These are phyloP conservation scores for Eupithecia insigniata DNA, from an alignment of 2,888 invertebrate genomes.

Conservation along the genomic window DNA sequence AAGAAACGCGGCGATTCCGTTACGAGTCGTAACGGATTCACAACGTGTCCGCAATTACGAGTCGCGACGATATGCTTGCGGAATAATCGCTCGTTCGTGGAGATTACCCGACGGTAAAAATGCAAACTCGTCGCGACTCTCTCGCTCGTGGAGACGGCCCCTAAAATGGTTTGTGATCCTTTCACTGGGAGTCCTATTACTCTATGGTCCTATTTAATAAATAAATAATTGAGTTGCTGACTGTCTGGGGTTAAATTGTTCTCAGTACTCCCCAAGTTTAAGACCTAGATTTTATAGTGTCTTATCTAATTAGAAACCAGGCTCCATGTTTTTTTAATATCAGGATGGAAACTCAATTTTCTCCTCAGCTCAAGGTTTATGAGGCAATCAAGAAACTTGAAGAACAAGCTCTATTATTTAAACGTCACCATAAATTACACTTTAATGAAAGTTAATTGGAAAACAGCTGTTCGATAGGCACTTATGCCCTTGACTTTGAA, in stretches of 20 bases:
- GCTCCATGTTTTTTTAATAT: constrained; percentile 57
- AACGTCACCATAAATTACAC: constrained; percentile 18
- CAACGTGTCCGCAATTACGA: too few relatives aligned
- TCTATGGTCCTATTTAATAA: too few relatives aligned
- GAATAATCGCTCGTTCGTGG: too few relatives aligned
- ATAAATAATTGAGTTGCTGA: too few relatives aligned
- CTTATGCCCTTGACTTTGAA: not conserved
- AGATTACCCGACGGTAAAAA: too few relatives aligned
- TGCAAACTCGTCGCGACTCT: too few relatives aligned
- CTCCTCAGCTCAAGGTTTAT: constrained; percentile 46
- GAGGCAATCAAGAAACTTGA: constrained; percentile 27
- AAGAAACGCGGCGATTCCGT: too few relatives aligned
- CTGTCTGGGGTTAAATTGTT: not conserved
- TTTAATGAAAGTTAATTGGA: constrained; percentile 8
- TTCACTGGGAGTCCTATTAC: too few relatives aligned
- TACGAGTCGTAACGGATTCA: too few relatives aligned
- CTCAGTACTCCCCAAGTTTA: not conserved
- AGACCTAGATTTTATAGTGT: not conserved
- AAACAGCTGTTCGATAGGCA: not conserved
- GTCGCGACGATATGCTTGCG: too few relatives aligned
- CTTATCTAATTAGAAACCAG: constrained; percentile 49
- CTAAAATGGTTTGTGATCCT: too few relatives aligned
- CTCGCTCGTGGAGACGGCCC: too few relatives aligned
- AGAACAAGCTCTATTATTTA: constrained; percentile 40
- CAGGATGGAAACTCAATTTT: constrained; percentile 61